Evolutionary conservation across 2,113 vertebrate genomes (phyloP).

Genomic region (Motacilla tschutschensis): DNA sequence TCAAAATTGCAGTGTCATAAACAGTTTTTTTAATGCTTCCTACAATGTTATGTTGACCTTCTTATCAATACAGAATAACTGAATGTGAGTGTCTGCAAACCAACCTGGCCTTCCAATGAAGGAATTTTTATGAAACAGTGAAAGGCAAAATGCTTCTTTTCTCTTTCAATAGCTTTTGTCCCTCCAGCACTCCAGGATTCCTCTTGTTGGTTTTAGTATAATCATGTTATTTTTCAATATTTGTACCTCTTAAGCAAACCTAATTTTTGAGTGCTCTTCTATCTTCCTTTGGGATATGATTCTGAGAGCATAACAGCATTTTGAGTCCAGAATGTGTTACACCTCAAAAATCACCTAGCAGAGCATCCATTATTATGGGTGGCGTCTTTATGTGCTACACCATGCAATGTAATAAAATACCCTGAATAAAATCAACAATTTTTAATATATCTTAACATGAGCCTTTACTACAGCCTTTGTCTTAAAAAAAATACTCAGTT

Average conservation of each 20-base stretch:
- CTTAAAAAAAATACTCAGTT: conserved; percentile 60
- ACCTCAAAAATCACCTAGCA: not conserved
- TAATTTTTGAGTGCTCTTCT: not conserved
- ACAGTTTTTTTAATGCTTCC: not conserved
- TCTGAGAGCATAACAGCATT: not conserved
- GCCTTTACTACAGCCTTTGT: conserved; percentile 54
- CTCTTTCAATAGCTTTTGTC: conserved; percentile 7
- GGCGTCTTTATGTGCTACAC: not conserved
- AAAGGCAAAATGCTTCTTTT: not conserved
- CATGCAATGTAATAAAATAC: not conserved
- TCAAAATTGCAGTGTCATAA: not conserved
- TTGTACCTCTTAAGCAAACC: conserved; percentile 2
- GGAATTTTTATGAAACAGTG: not conserved
- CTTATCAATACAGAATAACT: not conserved
- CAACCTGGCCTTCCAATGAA: not conserved
- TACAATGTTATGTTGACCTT: not conserved
- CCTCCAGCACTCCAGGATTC: not conserved
- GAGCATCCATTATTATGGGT: not conserved
- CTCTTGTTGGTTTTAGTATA: not conserved
- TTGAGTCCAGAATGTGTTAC: not conserved
- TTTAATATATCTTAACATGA: not conserved
- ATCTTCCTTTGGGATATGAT: not conserved
- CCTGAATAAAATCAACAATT: not conserved
- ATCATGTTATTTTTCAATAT: not conserved
- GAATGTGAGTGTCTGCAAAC: not conserved